phyloP scores from a whole-genome alignment of 2,888 invertebrate species.

The Agrochola litura region DNA sequence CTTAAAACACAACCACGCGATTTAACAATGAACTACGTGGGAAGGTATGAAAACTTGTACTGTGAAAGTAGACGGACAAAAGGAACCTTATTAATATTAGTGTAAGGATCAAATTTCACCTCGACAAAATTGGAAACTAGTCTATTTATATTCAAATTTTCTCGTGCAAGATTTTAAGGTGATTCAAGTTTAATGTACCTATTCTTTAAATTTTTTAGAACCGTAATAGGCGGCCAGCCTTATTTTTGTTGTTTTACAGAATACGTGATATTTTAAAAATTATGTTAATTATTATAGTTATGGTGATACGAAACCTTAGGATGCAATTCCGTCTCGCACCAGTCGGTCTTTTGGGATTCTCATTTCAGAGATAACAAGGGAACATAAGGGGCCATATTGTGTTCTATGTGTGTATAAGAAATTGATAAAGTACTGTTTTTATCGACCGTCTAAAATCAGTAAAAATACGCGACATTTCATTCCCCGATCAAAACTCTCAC shows the following conservation, averaged over 20 bases:
- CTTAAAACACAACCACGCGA: constrained; percentile 77
- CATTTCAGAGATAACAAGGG: too few species aligned
- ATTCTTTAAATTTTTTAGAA: neutral
- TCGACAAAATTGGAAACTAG: neutral
- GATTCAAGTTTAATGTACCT: constrained; percentile 20
- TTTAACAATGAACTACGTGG: constrained; percentile 76
- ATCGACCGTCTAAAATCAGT: neutral
- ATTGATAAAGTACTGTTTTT: neutral
- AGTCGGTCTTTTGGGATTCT: neutral
- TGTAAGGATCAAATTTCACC: constrained; percentile 25
- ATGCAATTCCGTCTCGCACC: too few species aligned
- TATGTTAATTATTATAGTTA: neutral
- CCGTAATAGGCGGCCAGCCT: neutral
- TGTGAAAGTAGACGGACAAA: constrained; percentile 13
- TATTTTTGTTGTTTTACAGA: neutral
- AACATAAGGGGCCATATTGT: neutral
- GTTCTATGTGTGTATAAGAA: neutral
- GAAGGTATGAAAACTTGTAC: constrained; percentile 59
- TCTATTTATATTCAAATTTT: constrained; percentile 37
- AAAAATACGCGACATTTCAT: neutral
- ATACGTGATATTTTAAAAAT: neutral
- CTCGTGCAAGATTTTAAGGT: constrained; percentile 25
- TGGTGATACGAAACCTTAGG: neutral
- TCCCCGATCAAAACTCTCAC: constrained; percentile 22
- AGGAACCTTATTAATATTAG: constrained; percentile 26